phyloP scores from a whole-genome alignment of 37 sponge, comb jelly and placozoan species.

The Axinella damicornis region DNA sequence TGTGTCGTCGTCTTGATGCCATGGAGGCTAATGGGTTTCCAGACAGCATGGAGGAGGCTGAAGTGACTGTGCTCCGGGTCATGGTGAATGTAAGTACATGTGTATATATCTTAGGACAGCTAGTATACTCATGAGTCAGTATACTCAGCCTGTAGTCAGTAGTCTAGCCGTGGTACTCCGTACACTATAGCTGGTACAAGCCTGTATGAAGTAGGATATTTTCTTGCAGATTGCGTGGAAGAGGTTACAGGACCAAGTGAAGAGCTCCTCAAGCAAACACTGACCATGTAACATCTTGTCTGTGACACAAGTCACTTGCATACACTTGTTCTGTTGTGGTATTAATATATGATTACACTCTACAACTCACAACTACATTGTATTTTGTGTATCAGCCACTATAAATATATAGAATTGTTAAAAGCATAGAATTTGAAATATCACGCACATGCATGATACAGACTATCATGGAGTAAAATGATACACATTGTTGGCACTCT shows the following conservation, averaged over 20 bases:
- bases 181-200: neutral
- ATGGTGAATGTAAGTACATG: slow-evolving; percentile 33
- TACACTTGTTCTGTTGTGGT: too few species aligned
- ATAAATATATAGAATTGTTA: too few species aligned
- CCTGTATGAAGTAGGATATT: neutral
- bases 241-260: slow-evolving; percentile 32
- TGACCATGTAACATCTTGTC: neutral
- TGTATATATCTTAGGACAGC: neutral
- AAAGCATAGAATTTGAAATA: too few species aligned
- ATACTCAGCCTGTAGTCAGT: too few species aligned
- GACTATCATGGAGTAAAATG: too few species aligned
- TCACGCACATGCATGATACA: too few species aligned
- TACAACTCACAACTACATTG: too few species aligned
- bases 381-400: too few species aligned
- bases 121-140: neutral
- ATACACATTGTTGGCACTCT: too few species aligned
- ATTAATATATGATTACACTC: too few species aligned
- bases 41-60: slow-evolving; percentile 19
- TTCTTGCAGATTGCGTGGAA: slow-evolving; percentile 59
- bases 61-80: slow-evolving; percentile 12
- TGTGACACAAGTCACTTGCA: neutral
- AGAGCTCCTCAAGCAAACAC: neutral
- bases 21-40: slow-evolving; percentile 1
- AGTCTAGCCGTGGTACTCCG: neutral
- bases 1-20: slow-evolving; percentile 55